Evolutionary conservation across 2,888 invertebrate genomes (phyloP), one percentile per base, ranked within the genome.

Genomic region (Drosophila prostipennis): DNA sequence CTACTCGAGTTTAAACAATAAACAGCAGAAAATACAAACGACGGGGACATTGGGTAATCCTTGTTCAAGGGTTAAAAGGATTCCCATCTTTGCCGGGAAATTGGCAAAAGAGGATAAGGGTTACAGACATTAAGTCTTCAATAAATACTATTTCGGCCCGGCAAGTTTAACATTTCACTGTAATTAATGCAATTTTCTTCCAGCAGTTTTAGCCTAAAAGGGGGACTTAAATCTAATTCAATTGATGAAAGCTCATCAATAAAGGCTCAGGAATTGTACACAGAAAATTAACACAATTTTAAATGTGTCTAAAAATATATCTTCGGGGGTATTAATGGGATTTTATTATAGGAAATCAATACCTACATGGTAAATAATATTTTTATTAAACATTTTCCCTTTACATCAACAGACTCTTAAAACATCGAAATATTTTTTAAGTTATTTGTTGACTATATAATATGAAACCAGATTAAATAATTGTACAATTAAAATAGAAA

Each of bases 1-100:
- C 55, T 53, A 60, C 70, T 72, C 42, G 32, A 63, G 61, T 71
- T 71, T 71, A 56, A 58, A 54, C 70, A 60, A 70, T 60, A 70
- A 70, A 60, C 70, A 70, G 49, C 39, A 52, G 37, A 55, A 59
- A 43, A 37, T 51, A 60, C 46, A 53, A 48, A 58, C 36, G 53
- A 51, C 10, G 48, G 23, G 45, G 34, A 55, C 54, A 52, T 10
- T 36, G 51, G 13, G 63, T 46, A 39, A 52, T 37, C 52, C 51
- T 43, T 23, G 63, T 45, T 37, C 39, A 43, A 23, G 63, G 49
- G 29, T 32, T 14, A 45, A 11, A 1, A n/a, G 57, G 57, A 39
- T 39, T 52, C 19, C 7, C 2, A 57, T 29, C 37, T 7, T 5
- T 5, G 37, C 16, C 19, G 7, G 7, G n/a, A 34, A 13, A n/a